Evolutionary conservation across 2,888 invertebrate genomes (phyloP).

Genomic region (Xestia c-nigrum): DNA sequence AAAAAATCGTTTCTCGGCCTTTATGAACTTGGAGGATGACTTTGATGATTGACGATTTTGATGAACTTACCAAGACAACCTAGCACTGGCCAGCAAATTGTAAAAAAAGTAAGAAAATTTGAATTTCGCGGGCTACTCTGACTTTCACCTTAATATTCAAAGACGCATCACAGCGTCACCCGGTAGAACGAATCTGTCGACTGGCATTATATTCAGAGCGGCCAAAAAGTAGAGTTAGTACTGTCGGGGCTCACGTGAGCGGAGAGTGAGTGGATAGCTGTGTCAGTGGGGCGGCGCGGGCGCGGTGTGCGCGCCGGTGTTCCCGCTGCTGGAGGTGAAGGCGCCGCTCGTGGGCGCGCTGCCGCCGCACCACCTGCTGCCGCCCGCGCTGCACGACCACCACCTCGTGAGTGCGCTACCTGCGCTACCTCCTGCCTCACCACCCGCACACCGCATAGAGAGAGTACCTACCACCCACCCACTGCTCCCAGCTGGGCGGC

Average conservation of each 20-base stretch:
- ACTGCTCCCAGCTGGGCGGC: slow-evolving; percentile 8
- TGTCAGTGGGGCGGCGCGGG: slow-evolving; percentile 73
- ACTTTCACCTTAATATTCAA: not conserved
- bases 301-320: slow-evolving; percentile 85
- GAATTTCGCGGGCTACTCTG: no score
- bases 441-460: slow-evolving; percentile 43
- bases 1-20: no score
- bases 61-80: no score
- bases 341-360: slow-evolving; percentile 89
- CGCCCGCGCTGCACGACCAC: slow-evolving; percentile 92
- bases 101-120: no score
- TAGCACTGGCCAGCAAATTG: no score
- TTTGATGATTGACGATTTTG: no score
- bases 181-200: not conserved
- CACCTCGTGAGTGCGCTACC: slow-evolving; percentile 88
- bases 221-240: slow-evolving; percentile 24
- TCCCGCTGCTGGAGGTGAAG: slow-evolving; percentile 90
- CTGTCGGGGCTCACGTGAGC: not conserved
- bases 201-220: not conserved
- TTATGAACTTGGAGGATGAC: no score
- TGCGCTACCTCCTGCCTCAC: no score
- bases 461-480: not conserved
- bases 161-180: not conserved
- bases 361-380: slow-evolving; percentile 90
- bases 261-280: not conserved